Conservation (phyloP, 2,888 invertebrate genomes). For the Halictus ligatus region DNA sequence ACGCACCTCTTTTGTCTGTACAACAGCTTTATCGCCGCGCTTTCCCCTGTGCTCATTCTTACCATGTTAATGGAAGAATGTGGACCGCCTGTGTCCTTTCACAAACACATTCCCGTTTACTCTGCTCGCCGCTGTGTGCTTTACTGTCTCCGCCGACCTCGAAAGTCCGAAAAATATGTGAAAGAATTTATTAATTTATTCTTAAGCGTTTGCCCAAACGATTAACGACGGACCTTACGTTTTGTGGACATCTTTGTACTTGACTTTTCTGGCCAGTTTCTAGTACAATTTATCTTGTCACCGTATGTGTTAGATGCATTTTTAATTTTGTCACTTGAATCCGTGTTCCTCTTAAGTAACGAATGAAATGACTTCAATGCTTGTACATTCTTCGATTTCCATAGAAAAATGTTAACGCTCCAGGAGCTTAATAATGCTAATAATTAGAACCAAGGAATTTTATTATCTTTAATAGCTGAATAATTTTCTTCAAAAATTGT, state of each 20-base stretch:
- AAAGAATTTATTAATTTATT: not conserved
- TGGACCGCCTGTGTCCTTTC: slow-evolving; percentile 45
- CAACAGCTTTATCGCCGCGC: slow-evolving; percentile 45
- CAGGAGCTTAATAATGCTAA: too few relatives aligned
- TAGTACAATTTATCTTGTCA: not conserved
- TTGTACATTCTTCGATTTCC: too few relatives aligned
- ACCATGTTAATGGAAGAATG: slow-evolving; percentile 69
- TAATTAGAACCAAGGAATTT: too few relatives aligned
- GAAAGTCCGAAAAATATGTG: not conserved
- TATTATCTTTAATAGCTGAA: too few relatives aligned
- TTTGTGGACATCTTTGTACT: not conserved
- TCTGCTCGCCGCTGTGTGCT: slow-evolving; percentile 34
- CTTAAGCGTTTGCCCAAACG: not conserved
- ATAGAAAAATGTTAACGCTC: too few relatives aligned
- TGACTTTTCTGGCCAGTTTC: not conserved
- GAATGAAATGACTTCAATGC: too few relatives aligned
- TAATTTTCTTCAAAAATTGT: too few relatives aligned
- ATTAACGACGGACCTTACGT: not conserved
- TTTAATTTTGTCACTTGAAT: too few relatives aligned
- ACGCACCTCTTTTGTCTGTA: slow-evolving; percentile 55
- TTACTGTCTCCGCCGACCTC: not conserved
- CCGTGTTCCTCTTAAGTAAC: too few relatives aligned
- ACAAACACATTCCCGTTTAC: slow-evolving; percentile 55
- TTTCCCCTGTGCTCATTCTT: slow-evolving; percentile 45
- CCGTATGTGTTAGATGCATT: too few relatives aligned